Conservation (phyloP, 1,140 invertebrate genomes). For the Plectus sambesii region DNA sequence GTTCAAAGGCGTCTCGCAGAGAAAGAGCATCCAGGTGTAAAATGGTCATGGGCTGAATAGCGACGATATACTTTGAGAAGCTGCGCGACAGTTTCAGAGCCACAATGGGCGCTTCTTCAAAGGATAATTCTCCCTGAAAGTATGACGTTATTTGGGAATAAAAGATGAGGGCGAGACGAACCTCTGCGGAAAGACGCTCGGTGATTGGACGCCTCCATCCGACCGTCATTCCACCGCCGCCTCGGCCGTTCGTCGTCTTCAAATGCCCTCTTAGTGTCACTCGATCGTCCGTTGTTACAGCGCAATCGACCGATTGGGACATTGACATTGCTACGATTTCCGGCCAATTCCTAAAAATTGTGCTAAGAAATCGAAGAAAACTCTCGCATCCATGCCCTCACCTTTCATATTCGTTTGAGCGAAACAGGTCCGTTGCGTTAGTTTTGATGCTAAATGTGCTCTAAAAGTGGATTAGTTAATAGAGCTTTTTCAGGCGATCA, state of each 20-base stretch:
- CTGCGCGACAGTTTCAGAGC: too few species aligned
- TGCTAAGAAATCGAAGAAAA: constrained; percentile 10
- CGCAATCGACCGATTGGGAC: constrained; percentile 34
- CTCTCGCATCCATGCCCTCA: constrained; percentile 7
- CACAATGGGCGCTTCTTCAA: too few species aligned
- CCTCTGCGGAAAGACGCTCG: constrained; percentile 25
- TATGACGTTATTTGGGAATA: too few species aligned
- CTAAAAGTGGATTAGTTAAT: too few species aligned
- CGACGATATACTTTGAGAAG: too few species aligned
- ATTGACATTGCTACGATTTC: constrained; percentile 30
- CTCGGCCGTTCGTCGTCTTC: constrained; percentile 30
- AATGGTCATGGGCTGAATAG: too few species aligned
- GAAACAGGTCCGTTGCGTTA: too few species aligned
- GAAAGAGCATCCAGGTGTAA: too few species aligned
- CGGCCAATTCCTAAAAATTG: constrained; percentile 21
- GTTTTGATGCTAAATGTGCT: too few species aligned
- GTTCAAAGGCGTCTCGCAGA: constrained; percentile 19
- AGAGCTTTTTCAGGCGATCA: too few species aligned
- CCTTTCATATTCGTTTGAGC: constrained; percentile 23
- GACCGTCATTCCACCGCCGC: constrained; percentile 26
- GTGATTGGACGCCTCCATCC: constrained; percentile 27
- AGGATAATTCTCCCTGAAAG: too few species aligned
- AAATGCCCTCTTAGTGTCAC: constrained; percentile 30
- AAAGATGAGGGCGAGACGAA: constrained; percentile 7
- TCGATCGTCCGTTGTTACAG: constrained; percentile 30